Base-by-base conservation (phyloP, 2,113 vertebrate genomes). In the Arothron firmamentum region DNA sequence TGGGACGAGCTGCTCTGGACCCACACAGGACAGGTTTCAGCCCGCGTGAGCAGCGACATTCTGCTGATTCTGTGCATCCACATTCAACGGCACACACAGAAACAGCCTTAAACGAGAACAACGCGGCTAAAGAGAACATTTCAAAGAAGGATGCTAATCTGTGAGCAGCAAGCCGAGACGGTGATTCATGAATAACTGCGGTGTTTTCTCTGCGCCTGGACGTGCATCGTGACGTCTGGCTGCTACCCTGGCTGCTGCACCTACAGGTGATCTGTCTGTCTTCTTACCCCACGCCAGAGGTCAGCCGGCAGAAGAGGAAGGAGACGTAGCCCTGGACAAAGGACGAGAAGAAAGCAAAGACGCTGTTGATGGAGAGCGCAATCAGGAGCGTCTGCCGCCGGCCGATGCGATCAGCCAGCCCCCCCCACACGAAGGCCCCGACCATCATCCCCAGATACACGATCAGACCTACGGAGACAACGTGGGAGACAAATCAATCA, bases 371-470 rank as follows among this genome's bases (percentile, higher is more conserved):
- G 15, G 96, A 98, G 60, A 99, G 95, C 1, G 95, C 95, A 87
- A 98, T 96, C 85, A 98, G 94, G 9, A 98, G 93, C 58, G 95
- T 98, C 85, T 99, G 96, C 59, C 92, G 84, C 18, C 96, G 92
- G 23, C 96, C 96, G 11, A 99, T 94, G 28, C 95, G 91, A 76
- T 99, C 96, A 0, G 96, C 95, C 87, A 98, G 87, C 25, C 96
- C 94, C 0, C 96, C 96, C 96, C 96, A 98, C 67, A 99, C 84
- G 75, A 98, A 98, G 7, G 96, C 96, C 0, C 96, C 96, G 58
- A 98, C 95, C 96, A 98, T 98, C 96, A 98, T 98, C 52, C 96
- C 96, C 85, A 97, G 82, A 83, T 97, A 97, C 51, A 97, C 95
- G 6, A 97, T 96, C 61, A 96, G 90, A 60, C 95, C 95, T 97